Conservation (phyloP, 1,140 invertebrate genomes). For the Pachypeltis micranthus region DNA sequence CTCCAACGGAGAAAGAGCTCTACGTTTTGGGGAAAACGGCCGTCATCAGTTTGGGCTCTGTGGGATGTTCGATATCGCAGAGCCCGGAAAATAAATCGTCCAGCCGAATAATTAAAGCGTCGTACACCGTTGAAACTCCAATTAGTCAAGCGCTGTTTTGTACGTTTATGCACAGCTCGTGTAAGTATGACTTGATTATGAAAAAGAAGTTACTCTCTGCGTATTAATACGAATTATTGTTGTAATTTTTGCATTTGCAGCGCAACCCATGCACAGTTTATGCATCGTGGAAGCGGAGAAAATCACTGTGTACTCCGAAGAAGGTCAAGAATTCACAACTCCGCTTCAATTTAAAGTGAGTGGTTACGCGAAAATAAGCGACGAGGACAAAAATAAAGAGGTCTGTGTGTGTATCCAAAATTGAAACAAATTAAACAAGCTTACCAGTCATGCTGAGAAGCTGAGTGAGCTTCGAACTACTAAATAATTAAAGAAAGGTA, state of each 20-base stretch:
- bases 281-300: conserved; percentile 64
- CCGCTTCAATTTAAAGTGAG: conserved; percentile 74
- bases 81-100: conserved; percentile 25
- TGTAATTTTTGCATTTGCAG: no score
- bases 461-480: no score
- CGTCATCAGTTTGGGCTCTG: conserved; percentile 45
- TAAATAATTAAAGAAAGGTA: no score
- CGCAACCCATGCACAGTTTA: conserved; percentile 40
- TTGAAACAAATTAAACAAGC: no score
- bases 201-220: no score
- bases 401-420: no score
- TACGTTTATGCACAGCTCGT: conserved; percentile 46
- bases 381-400: no score
- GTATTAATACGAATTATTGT: no score
- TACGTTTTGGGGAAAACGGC: conserved; percentile 75
- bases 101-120: conserved; percentile 42
- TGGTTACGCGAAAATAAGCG: no score
- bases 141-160: conserved; percentile 75
- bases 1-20: conserved; percentile 64
- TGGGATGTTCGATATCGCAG: conserved; percentile 20
- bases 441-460: no score
- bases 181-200: no score
- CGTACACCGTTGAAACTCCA: conserved; percentile 66
- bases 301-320: conserved; percentile 62
- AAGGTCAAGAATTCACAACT: conserved; percentile 69